These are phyloP conservation scores for Halcyon senegalensis DNA, from an alignment of 2,113 vertebrate species.

Conservation along the genomic window DNA sequence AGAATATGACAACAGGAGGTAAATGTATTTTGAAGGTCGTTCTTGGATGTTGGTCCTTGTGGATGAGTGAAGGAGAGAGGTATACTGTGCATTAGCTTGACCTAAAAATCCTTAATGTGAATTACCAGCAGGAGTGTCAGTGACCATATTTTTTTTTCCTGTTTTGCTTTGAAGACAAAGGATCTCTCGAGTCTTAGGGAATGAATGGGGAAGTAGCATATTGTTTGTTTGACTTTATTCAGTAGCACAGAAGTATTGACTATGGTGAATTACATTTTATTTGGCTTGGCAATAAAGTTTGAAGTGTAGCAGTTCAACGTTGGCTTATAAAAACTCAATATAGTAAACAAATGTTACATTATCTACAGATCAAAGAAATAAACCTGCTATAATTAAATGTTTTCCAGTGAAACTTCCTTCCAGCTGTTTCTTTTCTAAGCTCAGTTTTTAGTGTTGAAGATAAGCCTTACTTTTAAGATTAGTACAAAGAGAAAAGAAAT, in stretches of 20 bases:
- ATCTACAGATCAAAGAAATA: constrained; percentile 66
- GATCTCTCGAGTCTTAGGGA: neutral
- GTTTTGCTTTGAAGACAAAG: neutral
- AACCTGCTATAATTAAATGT: constrained; percentile 53
- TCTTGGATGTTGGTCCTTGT: neutral
- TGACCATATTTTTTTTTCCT: neutral
- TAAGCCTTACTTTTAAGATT: constrained; percentile 62
- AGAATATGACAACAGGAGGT: neutral
- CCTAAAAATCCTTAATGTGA: neutral
- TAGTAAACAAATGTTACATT: constrained; percentile 49
- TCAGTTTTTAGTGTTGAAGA: constrained; percentile 50
- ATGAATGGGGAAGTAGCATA: neutral
- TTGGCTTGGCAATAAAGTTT: constrained; percentile 46
- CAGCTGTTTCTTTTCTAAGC: constrained; percentile 61
- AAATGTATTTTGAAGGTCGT: neutral
- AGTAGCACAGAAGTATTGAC: constrained; percentile 40
- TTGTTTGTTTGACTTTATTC: constrained; percentile 36
- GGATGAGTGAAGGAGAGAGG: neutral
- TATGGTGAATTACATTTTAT: constrained; percentile 47
- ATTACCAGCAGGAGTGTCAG: neutral
- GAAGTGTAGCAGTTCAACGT: constrained; percentile 14
- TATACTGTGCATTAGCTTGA: neutral
- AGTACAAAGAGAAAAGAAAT: constrained; percentile 40
- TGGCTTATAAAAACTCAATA: constrained; percentile 47
- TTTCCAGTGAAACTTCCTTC: constrained; percentile 56